These are phyloP conservation scores for Greenwoodochromis staneri DNA, from an alignment of 2,113 vertebrate genomes.

Conservation along the genomic window DNA sequence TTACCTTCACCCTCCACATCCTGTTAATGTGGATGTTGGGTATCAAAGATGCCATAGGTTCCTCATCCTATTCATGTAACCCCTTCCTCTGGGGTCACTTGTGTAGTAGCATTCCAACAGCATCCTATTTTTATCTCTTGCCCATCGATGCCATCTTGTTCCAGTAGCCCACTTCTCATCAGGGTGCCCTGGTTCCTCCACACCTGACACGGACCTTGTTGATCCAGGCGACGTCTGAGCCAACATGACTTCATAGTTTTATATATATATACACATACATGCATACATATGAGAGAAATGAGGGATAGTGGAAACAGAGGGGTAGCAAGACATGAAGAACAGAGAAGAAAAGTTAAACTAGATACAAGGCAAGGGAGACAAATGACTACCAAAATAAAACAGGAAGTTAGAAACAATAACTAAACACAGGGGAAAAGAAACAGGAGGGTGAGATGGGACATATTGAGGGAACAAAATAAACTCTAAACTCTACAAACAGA, in stretches of 20 bases:
- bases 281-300: background rate
- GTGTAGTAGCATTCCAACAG: background rate
- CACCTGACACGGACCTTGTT: background rate
- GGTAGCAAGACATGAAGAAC: background rate
- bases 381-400: background rate
- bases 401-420: background rate
- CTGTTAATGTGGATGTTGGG: background rate
- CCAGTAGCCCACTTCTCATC: background rate
- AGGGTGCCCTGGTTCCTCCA: background rate
- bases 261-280: background rate
- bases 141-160: background rate
- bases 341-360: background rate
- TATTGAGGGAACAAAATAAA: background rate
- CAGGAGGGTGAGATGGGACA: background rate
- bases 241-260: background rate
- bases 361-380: background rate
- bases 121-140: background rate
- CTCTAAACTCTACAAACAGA: background rate
- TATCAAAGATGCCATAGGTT: background rate
- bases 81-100: background rate
- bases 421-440: background rate
- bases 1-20: background rate
- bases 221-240: background rate
- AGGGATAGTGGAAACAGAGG: background rate
- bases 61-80: background rate